A percentile compares a stretch with the other conserved stretches of the same genome.
Conservation (phyloP, 2,888 invertebrate species). For the Phrixothrix hirtus region DNA sequence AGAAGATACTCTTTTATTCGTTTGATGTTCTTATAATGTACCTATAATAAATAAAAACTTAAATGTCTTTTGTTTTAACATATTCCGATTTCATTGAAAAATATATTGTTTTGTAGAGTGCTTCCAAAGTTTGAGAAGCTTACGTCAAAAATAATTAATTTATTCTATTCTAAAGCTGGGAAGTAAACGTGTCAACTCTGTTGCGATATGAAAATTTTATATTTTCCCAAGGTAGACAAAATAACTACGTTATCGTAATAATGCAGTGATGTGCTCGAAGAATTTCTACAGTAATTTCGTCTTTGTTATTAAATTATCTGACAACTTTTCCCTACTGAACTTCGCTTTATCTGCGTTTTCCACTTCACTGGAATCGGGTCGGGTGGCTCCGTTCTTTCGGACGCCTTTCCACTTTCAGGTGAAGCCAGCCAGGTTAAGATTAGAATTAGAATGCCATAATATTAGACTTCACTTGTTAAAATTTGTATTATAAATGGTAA, state of each 20-base stretch:
- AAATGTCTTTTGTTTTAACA: no score
- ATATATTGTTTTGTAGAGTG: constrained; percentile 18
- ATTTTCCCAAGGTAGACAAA: constrained; percentile 34
- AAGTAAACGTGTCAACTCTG: constrained; percentile 32
- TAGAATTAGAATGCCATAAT: constrained; percentile 34
- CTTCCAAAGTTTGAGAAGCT: constrained; percentile 27
- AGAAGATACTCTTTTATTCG: constrained; percentile 1
- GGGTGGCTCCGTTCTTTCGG: constrained; percentile 30
- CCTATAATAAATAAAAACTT: no score
- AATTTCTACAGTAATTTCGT: constrained; percentile 55
- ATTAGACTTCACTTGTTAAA: constrained; percentile 32
- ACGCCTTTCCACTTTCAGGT: constrained; percentile 37
- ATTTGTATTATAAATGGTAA: constrained; percentile 34
- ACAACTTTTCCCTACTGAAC: constrained; percentile 55
- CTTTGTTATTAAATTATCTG: constrained; percentile 58
- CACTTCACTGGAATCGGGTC: constrained; percentile 48
- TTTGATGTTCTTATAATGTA: no score
- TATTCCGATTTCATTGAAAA: constrained; percentile 5
- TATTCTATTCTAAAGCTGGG: constrained; percentile 29
- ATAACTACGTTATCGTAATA: constrained; percentile 51
- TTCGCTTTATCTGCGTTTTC: constrained; percentile 57
- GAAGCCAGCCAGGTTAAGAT: constrained; percentile 37
- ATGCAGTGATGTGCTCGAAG: constrained; percentile 52
- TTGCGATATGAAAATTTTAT: constrained; percentile 33
- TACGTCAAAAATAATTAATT: constrained; percentile 30